Conservation (phyloP, 2,888 invertebrate genomes). For the Chromoteleia sp. region DNA sequence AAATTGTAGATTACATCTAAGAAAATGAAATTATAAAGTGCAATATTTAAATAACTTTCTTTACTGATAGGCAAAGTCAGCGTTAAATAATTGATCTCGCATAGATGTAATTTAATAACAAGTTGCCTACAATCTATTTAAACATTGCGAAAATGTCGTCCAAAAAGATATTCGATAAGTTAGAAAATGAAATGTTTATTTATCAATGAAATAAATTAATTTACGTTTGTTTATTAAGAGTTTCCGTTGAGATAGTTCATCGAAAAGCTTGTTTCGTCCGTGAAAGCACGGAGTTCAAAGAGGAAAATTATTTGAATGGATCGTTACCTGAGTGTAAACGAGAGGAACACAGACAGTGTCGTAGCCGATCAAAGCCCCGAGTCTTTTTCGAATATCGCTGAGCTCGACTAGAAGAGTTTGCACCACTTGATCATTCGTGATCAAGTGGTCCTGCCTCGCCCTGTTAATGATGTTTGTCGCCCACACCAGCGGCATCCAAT, state of each 20-base stretch:
- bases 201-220: conserved; percentile 7
- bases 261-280: conserved; percentile 5
- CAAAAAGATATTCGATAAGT: too few relatives aligned
- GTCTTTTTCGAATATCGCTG: conserved; percentile 93
- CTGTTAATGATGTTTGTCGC: conserved; percentile 96
- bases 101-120: too few relatives aligned
- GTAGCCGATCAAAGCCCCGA: conserved; percentile 94
- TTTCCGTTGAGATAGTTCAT: not conserved
- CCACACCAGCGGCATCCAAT: conserved; percentile 98
- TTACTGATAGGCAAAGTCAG: too few relatives aligned
- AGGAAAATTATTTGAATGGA: conserved; percentile 27
- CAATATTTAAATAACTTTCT: too few relatives aligned
- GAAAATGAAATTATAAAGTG: too few relatives aligned
- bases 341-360: conserved; percentile 96
- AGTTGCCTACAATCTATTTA: too few relatives aligned
- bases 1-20: too few relatives aligned
- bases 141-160: too few relatives aligned
- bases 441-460: conserved; percentile 93
- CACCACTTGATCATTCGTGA: conserved; percentile 95
- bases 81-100: too few relatives aligned
- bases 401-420: conserved; percentile 95
- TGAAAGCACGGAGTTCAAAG: conserved; percentile 11
- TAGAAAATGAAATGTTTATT: too few relatives aligned
- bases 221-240: not conserved
- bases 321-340: conserved; percentile 94